Base-by-base conservation (phyloP, 2,113 vertebrate species). In the Alligator sinensis region DNA sequence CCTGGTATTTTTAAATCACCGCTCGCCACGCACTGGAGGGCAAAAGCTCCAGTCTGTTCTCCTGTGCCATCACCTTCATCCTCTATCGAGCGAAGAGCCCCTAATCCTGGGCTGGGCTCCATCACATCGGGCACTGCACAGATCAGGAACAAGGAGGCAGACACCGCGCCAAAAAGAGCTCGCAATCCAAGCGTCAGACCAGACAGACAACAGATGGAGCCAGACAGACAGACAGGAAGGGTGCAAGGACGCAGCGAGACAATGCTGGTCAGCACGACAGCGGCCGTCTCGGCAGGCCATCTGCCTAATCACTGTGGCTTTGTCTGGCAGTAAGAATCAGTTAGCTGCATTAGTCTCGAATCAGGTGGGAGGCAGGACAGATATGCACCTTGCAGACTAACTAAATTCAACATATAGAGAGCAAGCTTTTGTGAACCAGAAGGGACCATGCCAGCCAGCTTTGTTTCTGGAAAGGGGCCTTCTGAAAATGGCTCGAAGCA, bases 251-350 rank as follows among this genome's bases (percentile, higher is more conserved):
- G 47, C 47, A 47, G 47, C 8, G 47, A 47, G 7, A 74, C 82
- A 60, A 57, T 60, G 66, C 59, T 15, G 68, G 74, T 30, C 64
- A 30, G 64, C 0, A 0, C 15, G 63, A 81, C 25, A 14, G 15
- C 9, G 9, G 63, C 54, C 80, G 91, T 83, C 68, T 95, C 77
- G 87, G 74, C 77, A 86, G 74, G 63, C 58, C 85, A 64, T 30
- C 76, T 0, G 1, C 24, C 21, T 72, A 22, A 47, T 21, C 70
- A 72, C 10, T 22, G 68, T 70, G 3, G 30, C 21, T 30, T 47
- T 6, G n/a, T 47, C 47, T 47, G 47, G 47, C 47, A 47, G 47
- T 47, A 47, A 47, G 47, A 47, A 47, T 7, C 47, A 3, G 47
- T 47, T 47, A 47, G 47, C 47, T 47, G 47, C 47, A 47, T 47